phyloP scores from a whole-genome alignment of 2,113 vertebrate genomes.

The Sturnus vulgaris region DNA sequence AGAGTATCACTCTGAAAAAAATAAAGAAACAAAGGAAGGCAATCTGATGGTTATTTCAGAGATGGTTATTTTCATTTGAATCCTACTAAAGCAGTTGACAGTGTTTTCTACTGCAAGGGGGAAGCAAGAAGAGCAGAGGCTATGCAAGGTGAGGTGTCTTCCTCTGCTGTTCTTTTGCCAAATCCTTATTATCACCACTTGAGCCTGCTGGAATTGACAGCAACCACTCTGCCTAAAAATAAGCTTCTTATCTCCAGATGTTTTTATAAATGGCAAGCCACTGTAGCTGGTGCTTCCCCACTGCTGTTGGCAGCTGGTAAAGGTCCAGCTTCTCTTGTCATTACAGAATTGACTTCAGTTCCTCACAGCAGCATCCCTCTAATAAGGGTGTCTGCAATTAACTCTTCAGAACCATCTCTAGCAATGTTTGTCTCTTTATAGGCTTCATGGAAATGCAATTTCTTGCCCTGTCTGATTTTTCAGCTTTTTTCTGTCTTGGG shows the following conservation, averaged over 20 bases:
- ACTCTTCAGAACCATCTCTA: not conserved
- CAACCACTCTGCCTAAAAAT: not conserved
- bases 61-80: not conserved
- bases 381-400: not conserved
- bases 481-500: not conserved
- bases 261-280: not conserved
- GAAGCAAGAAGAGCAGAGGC: not conserved
- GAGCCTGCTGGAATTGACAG: not conserved
- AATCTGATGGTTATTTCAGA: not conserved
- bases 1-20: not conserved
- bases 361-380: not conserved
- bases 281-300: not conserved
- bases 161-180: not conserved
- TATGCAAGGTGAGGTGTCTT: not conserved
- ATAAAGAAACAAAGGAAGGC: not conserved
- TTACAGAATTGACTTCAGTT: not conserved
- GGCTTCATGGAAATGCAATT: not conserved
- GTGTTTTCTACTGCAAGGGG: not conserved
- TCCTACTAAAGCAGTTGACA: not conserved
- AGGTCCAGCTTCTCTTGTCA: not conserved
- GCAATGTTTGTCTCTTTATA: not conserved
- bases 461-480: not conserved
- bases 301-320: not conserved
- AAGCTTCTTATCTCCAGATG: constrained; percentile 19
- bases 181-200: not conserved